A percentile compares a stretch with the other conserved stretches of the same genome.
These are phyloP conservation scores for Drosophila ambigua DNA, from an alignment of 1,140 invertebrate species.

Conservation along the genomic window DNA sequence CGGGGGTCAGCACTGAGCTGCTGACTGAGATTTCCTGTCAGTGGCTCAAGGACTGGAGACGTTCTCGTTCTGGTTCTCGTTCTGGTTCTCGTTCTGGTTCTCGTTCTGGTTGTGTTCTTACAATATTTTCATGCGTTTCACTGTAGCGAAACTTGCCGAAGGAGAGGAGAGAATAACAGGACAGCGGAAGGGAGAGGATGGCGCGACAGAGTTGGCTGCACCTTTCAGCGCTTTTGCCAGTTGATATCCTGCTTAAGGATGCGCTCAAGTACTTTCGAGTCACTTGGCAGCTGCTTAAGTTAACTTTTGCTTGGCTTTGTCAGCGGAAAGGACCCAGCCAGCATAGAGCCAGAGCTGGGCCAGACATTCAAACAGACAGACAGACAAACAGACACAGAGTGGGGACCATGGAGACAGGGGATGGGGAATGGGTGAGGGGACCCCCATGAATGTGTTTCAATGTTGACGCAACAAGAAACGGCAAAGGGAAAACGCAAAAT, in stretches of 20 bases:
- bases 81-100: conserved; percentile 3
- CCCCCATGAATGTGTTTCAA: conserved; percentile 41
- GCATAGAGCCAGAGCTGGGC: background rate
- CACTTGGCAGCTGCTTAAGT: conserved; percentile 82
- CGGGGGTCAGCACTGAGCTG: conserved; percentile 11
- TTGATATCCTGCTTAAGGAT: conserved; percentile 83
- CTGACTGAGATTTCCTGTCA: conserved; percentile 70
- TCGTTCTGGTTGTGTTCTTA: conserved; percentile 24
- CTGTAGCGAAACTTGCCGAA: conserved; percentile 29
- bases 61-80: conserved; percentile 11
- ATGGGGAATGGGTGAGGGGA: background rate
- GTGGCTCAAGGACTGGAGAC: conserved; percentile 27
- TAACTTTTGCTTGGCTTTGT: conserved; percentile 72
- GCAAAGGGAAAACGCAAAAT: conserved; percentile 10
- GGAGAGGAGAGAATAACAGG: background rate
- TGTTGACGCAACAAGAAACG: conserved; percentile 55
- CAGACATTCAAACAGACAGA: background rate
- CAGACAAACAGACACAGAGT: conserved; percentile 9
- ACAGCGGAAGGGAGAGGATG: background rate
- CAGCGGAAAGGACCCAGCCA: conserved; percentile 42
- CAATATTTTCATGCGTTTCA: conserved; percentile 55
- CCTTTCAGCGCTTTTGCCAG: conserved; percentile 78
- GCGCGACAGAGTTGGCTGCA: conserved; percentile 33
- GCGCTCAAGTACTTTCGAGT: conserved; percentile 81
- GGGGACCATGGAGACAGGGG: background rate